Conservation (phyloP, 2,113 vertebrate species). For the Cyanocitta stelleri region DNA sequence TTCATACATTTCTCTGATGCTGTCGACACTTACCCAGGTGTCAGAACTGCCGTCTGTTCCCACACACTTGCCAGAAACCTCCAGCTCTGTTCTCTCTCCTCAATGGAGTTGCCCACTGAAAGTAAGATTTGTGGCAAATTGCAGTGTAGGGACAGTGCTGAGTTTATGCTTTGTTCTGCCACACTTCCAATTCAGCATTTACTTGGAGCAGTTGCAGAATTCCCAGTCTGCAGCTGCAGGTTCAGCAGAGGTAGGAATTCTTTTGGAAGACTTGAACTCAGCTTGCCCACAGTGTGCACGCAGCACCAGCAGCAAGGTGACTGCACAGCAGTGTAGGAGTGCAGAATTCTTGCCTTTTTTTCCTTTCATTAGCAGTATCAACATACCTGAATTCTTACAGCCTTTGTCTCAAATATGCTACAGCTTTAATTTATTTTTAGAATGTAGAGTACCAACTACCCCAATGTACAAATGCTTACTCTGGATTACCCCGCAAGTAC, state of each 20-base stretch:
- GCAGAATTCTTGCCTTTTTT: background rate
- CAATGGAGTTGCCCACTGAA: background rate
- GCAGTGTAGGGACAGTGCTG: background rate
- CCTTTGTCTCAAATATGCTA: background rate
- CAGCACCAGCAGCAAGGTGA: background rate
- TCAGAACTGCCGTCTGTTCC: conserved; percentile 33
- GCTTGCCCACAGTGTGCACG: rapidly evolving
- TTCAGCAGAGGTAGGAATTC: background rate
- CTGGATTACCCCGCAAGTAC: background rate
- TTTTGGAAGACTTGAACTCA: background rate
- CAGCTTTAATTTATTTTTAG: background rate
- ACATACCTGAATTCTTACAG: background rate
- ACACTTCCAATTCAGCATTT: background rate
- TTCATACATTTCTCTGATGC: conserved; percentile 1
- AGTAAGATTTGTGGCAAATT: background rate
- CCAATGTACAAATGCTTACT: background rate
- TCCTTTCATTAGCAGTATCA: background rate
- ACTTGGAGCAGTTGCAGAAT: background rate
- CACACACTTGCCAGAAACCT: background rate
- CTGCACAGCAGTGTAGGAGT: background rate
- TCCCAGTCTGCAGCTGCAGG: background rate
- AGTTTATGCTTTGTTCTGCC: background rate
- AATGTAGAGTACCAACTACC: background rate
- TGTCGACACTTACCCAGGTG: conserved; percentile 43
- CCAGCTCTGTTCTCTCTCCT: background rate